These are phyloP conservation scores for Poecilia gillii DNA, from an alignment of 2,797 vertebrate species.

Conservation along the genomic window DNA sequence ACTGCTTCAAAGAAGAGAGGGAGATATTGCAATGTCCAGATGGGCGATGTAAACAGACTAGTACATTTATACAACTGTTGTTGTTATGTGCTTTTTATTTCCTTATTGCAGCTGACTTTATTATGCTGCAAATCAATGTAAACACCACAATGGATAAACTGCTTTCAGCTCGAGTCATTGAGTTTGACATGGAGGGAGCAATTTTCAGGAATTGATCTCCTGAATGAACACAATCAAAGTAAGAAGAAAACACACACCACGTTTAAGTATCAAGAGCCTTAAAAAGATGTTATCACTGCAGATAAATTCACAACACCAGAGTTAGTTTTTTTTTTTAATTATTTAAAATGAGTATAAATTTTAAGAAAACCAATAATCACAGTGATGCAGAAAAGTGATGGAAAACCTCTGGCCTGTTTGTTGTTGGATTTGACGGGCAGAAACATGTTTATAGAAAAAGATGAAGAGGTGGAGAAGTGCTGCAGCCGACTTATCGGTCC, in stretches of 20 bases:
- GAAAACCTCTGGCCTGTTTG: constrained; percentile 6
- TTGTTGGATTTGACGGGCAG: constrained; percentile 6
- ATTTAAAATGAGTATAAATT: background rate
- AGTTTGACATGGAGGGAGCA: background rate
- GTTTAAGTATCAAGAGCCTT: background rate
- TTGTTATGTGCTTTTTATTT: background rate
- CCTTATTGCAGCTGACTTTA: background rate
- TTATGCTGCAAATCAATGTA: background rate
- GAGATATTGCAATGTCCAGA: background rate
- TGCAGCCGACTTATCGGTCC: constrained; percentile 15
- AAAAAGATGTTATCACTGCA: background rate
- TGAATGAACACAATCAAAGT: background rate
- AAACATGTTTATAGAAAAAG: constrained; percentile 27
- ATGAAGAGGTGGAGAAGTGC: background rate
- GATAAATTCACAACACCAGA: background rate
- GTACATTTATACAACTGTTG: no score
- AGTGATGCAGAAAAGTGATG: constrained; percentile 3
- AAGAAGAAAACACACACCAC: background rate
- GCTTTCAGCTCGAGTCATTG: background rate
- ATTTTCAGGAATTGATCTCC: background rate
- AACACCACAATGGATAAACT: background rate
- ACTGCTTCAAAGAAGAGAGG: background rate
- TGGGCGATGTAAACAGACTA: no score
- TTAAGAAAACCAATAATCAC: constrained; percentile 6
- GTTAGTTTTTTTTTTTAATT: background rate